These are phyloP conservation scores for Pempheris klunzingeri DNA, from an alignment of 2,797 vertebrate species.

Conservation along the genomic window DNA sequence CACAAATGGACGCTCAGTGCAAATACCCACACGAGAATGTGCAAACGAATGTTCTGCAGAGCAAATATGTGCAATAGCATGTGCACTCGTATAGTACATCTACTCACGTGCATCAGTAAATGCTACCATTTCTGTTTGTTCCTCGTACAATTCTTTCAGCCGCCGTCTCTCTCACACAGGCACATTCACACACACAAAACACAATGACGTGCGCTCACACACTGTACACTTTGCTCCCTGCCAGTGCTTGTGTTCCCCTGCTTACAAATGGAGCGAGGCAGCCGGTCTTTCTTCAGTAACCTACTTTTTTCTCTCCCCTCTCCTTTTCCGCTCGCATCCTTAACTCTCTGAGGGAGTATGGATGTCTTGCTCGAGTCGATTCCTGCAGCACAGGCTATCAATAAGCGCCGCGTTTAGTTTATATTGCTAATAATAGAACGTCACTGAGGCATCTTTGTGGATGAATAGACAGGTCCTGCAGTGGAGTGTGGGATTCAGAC, in stretches of 20 bases:
- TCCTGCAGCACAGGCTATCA: conserved; percentile 59
- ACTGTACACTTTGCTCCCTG: conserved; percentile 51
- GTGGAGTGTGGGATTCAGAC: conserved; percentile 68
- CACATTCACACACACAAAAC: conserved; percentile 34
- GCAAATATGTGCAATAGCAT: conserved; percentile 13
- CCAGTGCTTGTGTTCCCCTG: conserved; percentile 56
- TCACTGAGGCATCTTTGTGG: conserved; percentile 46
- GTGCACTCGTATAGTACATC: conserved; percentile 19
- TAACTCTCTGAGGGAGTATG: conserved; percentile 56
- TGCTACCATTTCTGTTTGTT: conserved; percentile 14
- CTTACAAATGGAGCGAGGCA: conserved; percentile 67
- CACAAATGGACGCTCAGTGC: conserved; percentile 12
- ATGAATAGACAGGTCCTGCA: conserved; percentile 41
- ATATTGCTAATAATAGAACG: conserved; percentile 66
- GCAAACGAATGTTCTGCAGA: not conserved
- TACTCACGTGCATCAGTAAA: conserved; percentile 11
- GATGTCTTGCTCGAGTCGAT: conserved; percentile 66
- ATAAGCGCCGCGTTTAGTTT: conserved; percentile 66
- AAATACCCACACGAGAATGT: conserved; percentile 28
- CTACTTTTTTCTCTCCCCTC: conserved; percentile 69
- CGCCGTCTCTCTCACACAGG: conserved; percentile 28
- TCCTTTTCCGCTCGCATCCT: conserved; percentile 35
- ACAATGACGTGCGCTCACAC: conserved; percentile 30
- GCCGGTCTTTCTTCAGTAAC: conserved; percentile 71
- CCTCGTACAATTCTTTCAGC: conserved; percentile 14